A percentile compares a stretch with the other conserved stretches of the same genome.
Conservation (phyloP, 2,797 vertebrate species). For the Sebastiscus albofasciatus region DNA sequence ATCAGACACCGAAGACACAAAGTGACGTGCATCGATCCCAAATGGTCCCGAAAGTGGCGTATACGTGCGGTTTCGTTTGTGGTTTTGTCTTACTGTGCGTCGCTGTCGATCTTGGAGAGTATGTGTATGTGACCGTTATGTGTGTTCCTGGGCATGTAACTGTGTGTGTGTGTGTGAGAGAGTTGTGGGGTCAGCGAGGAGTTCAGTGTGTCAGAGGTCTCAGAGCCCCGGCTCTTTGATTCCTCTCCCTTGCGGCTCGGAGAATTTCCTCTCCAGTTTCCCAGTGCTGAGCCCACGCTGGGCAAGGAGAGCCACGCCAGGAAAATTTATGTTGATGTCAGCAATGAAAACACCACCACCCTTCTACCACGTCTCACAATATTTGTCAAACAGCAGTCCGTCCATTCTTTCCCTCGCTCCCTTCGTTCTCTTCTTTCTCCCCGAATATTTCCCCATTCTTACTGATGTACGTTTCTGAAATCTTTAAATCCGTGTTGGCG, state of each 20-base stretch:
- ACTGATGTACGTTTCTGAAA: constrained; percentile 65
- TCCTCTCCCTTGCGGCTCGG: constrained; percentile 75
- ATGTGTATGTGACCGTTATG: constrained; percentile 15
- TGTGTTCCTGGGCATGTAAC: constrained; percentile 24
- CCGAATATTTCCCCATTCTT: constrained; percentile 65
- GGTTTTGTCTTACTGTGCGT: constrained; percentile 13
- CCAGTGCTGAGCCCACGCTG: constrained; percentile 80
- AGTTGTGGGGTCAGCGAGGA: constrained; percentile 69
- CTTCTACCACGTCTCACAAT: constrained; percentile 83
- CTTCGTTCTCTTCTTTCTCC: constrained; percentile 64
- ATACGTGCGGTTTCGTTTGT: constrained; percentile 21
- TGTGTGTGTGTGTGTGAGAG: constrained; percentile 20
- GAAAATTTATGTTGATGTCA: constrained; percentile 87
- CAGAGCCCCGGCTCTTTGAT: constrained; percentile 79
- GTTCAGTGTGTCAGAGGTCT: constrained; percentile 84
- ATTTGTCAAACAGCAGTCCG: constrained; percentile 86
- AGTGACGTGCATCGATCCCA: constrained; percentile 40
- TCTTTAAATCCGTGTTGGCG: constrained; percentile 62
- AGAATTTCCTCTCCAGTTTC: constrained; percentile 84
- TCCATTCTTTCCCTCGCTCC: constrained; percentile 74
- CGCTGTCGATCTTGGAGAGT: constrained; percentile 1
- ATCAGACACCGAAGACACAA: constrained; percentile 25
- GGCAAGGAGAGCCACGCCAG: constrained; percentile 76
- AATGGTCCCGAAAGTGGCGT: constrained; percentile 7
- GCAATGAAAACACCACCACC: constrained; percentile 84